Conservation (phyloP, 2,888 invertebrate genomes). For the Lampropteryx suffumata region DNA sequence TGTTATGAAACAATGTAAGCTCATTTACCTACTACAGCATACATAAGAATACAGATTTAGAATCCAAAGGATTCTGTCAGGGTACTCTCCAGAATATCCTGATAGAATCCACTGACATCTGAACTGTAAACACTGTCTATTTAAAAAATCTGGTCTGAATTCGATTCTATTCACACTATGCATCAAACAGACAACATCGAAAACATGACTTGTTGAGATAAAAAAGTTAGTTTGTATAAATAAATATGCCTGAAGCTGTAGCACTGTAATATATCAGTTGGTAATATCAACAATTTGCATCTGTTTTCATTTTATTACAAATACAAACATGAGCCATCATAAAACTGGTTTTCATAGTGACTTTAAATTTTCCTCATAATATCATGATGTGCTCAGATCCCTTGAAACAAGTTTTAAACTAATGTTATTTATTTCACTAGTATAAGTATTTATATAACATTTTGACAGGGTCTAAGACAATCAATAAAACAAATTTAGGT, state of each 20-base stretch:
- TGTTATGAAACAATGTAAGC: no score
- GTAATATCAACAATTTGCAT: conserved; percentile 22
- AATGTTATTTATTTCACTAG: no score
- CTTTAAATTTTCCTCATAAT: background rate
- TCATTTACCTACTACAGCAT: no score
- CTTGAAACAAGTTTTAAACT: no score
- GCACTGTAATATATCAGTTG: conserved; percentile 16
- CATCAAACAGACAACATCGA: conserved; percentile 7
- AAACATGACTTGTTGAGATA: conserved; percentile 17
- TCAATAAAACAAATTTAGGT: no score
- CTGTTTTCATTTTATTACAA: conserved; percentile 19
- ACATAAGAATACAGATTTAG: no score
- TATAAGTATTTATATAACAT: no score
- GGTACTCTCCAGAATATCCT: background rate
- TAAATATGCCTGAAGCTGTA: conserved; percentile 8
- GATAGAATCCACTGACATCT: background rate
- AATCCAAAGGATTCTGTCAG: no score
- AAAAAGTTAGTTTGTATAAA: conserved; percentile 14
- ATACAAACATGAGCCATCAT: conserved; percentile 15
- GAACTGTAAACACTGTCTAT: background rate
- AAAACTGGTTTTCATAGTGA: conserved; percentile 7
- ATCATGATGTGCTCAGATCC: no score
- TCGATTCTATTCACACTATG: conserved; percentile 7
- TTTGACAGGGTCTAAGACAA: no score
- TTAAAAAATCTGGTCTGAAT: conserved; percentile 1